Conservation (phyloP, 2,113 vertebrate species). For the Mungos mungo region DNA sequence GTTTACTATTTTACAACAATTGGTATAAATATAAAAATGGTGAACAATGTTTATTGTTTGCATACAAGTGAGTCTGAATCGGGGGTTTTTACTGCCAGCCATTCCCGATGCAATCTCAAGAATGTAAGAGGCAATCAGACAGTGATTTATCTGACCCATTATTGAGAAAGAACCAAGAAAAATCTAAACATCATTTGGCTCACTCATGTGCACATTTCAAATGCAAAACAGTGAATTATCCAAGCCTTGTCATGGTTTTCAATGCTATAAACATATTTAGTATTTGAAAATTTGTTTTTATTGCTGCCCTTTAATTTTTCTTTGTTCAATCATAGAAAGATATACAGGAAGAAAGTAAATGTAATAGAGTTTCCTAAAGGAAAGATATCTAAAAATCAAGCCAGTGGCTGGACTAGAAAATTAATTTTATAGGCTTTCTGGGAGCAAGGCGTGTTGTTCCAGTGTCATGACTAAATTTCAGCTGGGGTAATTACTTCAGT, state of each 20-base stretch:
- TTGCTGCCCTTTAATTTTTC: slow-evolving; percentile 55
- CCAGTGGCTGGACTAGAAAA: neutral
- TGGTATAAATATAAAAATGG: slow-evolving; percentile 74
- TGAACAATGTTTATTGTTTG: slow-evolving; percentile 74
- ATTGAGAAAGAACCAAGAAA: slow-evolving; percentile 67
- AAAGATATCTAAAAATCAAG: slow-evolving; percentile 34
- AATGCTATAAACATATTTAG: slow-evolving; percentile 37
- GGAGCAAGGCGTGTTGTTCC: neutral
- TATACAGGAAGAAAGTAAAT: slow-evolving; percentile 33
- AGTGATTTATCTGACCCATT: slow-evolving; percentile 78
- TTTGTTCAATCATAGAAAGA: slow-evolving; percentile 46
- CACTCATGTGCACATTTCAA: slow-evolving; percentile 48
- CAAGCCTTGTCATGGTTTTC: slow-evolving; percentile 56
- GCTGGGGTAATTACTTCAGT: slow-evolving; percentile 30
- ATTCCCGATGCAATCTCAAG: slow-evolving; percentile 60
- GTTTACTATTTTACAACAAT: slow-evolving; percentile 69
- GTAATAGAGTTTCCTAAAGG: slow-evolving; percentile 20
- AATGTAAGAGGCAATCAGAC: slow-evolving; percentile 68
- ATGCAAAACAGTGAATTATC: slow-evolving; percentile 64
- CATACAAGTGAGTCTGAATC: slow-evolving; percentile 65
- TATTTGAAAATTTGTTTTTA: slow-evolving; percentile 66
- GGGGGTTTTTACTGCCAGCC: slow-evolving; percentile 63
- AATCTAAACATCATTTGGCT: slow-evolving; percentile 62
- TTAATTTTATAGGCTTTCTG: slow-evolving; percentile 19
- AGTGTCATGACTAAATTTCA: neutral